phyloP scores from a whole-genome alignment of 2,888 invertebrate genomes.

The Mythimna albipuncta region DNA sequence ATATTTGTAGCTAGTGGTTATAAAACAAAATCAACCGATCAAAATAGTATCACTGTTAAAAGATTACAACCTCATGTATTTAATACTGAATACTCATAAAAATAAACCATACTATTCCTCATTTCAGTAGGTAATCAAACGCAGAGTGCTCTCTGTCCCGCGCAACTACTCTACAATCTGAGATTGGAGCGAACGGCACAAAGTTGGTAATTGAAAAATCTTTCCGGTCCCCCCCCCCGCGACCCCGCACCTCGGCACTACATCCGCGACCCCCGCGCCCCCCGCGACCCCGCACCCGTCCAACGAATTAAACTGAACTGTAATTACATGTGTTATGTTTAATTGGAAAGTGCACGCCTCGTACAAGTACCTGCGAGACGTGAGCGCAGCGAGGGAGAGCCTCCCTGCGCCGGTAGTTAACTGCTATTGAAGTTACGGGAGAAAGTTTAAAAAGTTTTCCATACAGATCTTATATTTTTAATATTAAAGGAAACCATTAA shows the following conservation, averaged over 20 bases:
- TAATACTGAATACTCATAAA: not conserved
- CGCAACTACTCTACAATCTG: conserved; percentile 74
- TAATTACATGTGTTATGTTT: conserved; percentile 72
- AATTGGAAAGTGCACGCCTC: conserved; percentile 57
- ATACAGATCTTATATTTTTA: not conserved
- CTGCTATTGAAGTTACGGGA: not conserved
- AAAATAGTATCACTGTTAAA: not conserved
- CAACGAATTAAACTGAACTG: conserved; percentile 70
- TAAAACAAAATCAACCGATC: not conserved
- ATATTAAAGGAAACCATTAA: no score
- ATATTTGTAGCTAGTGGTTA: no score
- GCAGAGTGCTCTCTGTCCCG: conserved; percentile 33
- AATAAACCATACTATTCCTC: not conserved
- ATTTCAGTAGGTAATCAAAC: not conserved
- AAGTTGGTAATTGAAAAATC: conserved; percentile 90
- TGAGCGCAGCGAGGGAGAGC: not conserved
- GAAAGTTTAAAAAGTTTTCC: not conserved
- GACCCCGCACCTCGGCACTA: not conserved
- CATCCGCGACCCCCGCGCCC: conserved; percentile 24
- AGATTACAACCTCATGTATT: not conserved
- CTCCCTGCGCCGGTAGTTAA: not conserved
- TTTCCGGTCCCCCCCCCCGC: conserved; percentile 72
- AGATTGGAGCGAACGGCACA: conserved; percentile 87
- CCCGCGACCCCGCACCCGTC: conserved; percentile 39
- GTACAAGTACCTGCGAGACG: conserved; percentile 18